Evolutionary conservation across 2,888 invertebrate genomes (phyloP), one percentile per base, ranked within the genome.

Genomic region (Rhorus exstirpatorius): DNA sequence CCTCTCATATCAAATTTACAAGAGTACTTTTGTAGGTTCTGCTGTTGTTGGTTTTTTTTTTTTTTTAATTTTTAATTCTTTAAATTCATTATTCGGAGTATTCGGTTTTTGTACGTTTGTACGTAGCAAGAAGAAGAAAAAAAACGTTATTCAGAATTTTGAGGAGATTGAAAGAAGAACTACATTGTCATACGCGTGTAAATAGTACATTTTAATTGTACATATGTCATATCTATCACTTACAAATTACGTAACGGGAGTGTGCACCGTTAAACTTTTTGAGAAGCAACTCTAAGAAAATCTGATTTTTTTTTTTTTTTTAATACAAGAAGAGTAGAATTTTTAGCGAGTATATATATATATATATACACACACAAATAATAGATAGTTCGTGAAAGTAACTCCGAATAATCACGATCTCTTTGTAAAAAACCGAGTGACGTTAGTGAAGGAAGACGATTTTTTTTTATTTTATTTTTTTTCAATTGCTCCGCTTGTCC

Each of bases 181-280:
- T 83, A 72, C 85, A 86, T 83, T 84, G 75, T 88, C 86, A 85
- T 86, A 83, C 68, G 75, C 84, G 31, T 90, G 88, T 89, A 89
- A 82, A 89, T 89, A 89, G 81, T 83, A 85, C 67, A 87, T 85
- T 85, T 26, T 85, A 86, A 75, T 38, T 89, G 88, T 89, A 89
- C 87, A 88, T 89, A 86, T 83, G 75, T 83, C 76, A 79, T 86
- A 79, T 85, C 8, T 53, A 46, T 26, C 76, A 67, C 71, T 81
- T 77, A 61, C 41, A 55, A 51, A 74, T 55, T 51, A 49, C 58
- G 65, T 44, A 58, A 83, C 70, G 83, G 84, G 76, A 61, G 58
- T 53, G 55, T 78, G 79, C 72, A 71, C 44, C 44, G 58, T 58
- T 19, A 17, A 41, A 67, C 6, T 67, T 49, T 46, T 63, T 24